These are phyloP conservation scores for Pissodes strobi DNA, from an alignment of 1,140 invertebrate genomes.

Conservation along the genomic window DNA sequence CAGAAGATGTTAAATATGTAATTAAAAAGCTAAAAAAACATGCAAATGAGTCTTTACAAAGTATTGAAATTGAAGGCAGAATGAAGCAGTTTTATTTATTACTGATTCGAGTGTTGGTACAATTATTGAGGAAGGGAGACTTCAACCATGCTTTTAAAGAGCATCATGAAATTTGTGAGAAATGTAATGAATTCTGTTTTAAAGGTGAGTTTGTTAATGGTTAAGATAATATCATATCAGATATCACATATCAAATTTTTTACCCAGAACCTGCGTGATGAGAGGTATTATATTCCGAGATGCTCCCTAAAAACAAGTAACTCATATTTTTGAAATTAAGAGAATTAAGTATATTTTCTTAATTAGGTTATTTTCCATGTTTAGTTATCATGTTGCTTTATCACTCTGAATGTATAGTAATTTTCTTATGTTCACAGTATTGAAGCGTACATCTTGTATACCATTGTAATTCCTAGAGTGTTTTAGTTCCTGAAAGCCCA, in stretches of 20 bases:
- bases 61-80: conserved; percentile 9
- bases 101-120: conserved; percentile 43
- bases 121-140: conserved; percentile 18
- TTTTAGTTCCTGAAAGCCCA: too few species aligned
- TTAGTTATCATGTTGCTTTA: not conserved
- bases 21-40: conserved; percentile 54
- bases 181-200: conserved; percentile 8
- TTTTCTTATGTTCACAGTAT: too few species aligned
- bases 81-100: conserved; percentile 44
- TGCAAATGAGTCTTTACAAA: conserved; percentile 47
- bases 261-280: too few species aligned
- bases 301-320: too few species aligned
- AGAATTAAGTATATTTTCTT: too few species aligned
- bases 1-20: conserved; percentile 54
- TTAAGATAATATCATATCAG: conserved; percentile 14
- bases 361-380: too few species aligned
- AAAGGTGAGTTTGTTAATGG: conserved; percentile 43
- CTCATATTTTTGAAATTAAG: too few species aligned
- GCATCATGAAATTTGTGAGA: not conserved
- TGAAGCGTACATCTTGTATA: too few species aligned
- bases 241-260: too few species aligned
- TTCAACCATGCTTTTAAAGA: conserved; percentile 21
- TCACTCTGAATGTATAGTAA: not conserved
- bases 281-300: too few species aligned
- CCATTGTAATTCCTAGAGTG: too few species aligned